Conservation (phyloP, 2,113 vertebrate species). For the Syrrhaptes paradoxus region DNA sequence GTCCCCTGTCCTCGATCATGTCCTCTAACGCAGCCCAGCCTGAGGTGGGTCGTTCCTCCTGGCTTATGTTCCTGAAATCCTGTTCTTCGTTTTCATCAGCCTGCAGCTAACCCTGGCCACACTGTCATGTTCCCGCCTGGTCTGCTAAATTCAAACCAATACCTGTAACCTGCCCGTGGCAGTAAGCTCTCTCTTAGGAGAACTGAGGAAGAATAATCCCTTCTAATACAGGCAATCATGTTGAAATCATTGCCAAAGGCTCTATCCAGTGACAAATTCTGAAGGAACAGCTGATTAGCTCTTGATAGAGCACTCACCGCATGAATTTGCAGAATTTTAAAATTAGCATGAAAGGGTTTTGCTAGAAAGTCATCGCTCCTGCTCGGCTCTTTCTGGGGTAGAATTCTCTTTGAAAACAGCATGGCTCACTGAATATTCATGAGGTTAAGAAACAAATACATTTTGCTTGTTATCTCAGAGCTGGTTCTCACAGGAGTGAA, state of each 20-base stretch:
- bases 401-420: constrained; percentile 13
- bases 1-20: rapidly evolving
- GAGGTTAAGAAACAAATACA: background rate
- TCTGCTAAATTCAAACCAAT: background rate
- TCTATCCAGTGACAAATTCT: background rate
- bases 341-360: background rate
- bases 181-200: background rate
- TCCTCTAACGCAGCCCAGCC: background rate
- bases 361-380: background rate
- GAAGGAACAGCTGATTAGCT: background rate
- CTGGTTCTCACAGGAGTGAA: background rate
- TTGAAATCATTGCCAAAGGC: background rate
- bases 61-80: too few relatives aligned
- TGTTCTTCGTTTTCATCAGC: background rate
- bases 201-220: background rate
- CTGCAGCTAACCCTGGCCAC: background rate
- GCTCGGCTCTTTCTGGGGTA: background rate
- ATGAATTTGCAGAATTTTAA: background rate
- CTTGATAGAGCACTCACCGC: background rate
- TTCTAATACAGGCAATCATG: background rate
- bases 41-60: background rate
- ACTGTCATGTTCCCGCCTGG: background rate
- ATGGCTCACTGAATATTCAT: constrained; percentile 7
- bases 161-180: background rate
- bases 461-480: background rate